phyloP scores from a whole-genome alignment of 2,888 invertebrate species.

The Serripes groenlandicus region DNA sequence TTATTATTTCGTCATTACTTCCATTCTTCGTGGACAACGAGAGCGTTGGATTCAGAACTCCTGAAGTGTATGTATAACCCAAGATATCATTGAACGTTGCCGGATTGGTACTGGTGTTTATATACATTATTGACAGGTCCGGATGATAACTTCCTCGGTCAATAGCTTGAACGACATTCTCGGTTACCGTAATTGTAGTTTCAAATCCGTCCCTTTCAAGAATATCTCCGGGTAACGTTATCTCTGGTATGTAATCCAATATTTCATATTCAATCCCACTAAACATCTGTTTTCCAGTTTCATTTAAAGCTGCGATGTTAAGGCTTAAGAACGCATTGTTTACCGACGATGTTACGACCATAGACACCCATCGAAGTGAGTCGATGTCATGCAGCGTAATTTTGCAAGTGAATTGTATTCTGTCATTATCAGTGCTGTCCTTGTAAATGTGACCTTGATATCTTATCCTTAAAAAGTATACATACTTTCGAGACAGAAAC shows the following conservation, averaged over 20 bases:
- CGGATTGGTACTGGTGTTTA: neutral
- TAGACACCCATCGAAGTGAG: neutral
- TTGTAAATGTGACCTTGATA: neutral
- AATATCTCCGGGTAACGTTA: neutral
- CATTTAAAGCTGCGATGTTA: neutral
- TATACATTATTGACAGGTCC: neutral
- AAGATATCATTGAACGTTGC: neutral
- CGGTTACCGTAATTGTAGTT: neutral
- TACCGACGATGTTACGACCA: neutral
- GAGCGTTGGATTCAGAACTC: neutral
- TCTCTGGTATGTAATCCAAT: neutral
- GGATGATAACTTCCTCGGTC: neutral
- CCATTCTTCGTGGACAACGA: neutral
- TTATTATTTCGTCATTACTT: neutral
- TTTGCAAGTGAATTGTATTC: neutral
- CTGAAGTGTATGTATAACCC: neutral
- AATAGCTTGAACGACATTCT: neutral
- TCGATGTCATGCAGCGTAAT: neutral
- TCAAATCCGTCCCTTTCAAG: neutral
- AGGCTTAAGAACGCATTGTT: neutral
- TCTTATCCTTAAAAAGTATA: neutral
- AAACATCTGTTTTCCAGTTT: neutral
- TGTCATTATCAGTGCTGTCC: neutral
- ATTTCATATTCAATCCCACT: neutral
- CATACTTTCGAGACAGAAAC: neutral